These are phyloP conservation scores for Nestor notabilis DNA, from an alignment of 2,113 vertebrate genomes.

Conservation along the genomic window DNA sequence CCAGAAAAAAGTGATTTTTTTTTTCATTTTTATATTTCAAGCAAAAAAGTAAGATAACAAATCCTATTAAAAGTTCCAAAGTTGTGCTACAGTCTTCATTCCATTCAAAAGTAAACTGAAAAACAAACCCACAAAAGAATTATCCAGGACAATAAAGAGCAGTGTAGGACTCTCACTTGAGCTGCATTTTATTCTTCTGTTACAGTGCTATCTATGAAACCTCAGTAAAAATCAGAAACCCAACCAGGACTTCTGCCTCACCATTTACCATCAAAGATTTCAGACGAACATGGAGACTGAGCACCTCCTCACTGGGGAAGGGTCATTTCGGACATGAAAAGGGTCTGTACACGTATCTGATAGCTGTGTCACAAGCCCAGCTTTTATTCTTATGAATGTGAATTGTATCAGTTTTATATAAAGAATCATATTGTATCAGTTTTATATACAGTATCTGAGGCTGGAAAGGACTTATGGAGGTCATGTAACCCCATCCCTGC, in stretches of 20 bases:
- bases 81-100: neutral
- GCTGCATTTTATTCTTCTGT: neutral
- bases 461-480: neutral
- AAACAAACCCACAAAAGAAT: neutral
- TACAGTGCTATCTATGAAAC: neutral
- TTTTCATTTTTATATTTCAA: neutral
- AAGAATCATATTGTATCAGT: neutral
- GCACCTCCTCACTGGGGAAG: neutral
- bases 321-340: neutral
- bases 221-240: neutral
- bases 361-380: neutral
- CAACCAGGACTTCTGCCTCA: neutral
- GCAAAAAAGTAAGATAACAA: neutral
- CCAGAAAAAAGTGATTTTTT: neutral
- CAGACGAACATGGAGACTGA: neutral
- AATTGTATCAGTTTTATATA: neutral
- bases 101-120: neutral
- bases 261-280: neutral
- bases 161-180: neutral
- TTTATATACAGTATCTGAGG: neutral
- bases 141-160: neutral
- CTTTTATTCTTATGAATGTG: neutral
- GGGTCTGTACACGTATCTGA: neutral
- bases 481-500: neutral
- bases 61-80: neutral